Percentiles rank a stretch among this genome's conserved stretches.
Evolutionary conservation across 2,888 invertebrate species (phyloP).

Genomic region (Eupsilia transversa): DNA sequence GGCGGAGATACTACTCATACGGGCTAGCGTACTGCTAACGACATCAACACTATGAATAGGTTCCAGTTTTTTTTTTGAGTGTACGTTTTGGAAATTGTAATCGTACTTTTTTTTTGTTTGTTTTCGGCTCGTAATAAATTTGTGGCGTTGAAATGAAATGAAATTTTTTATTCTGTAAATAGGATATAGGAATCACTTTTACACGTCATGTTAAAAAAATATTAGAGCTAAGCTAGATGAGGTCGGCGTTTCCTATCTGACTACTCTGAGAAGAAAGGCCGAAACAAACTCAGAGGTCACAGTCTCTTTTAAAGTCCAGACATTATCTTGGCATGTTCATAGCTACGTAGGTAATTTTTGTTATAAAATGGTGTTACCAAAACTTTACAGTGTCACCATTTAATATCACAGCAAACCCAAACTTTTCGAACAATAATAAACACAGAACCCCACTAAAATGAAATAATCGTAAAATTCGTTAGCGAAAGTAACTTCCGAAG

Average conservation of each 20-base stretch:
- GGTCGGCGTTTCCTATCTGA: too few species aligned
- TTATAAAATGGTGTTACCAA: slow-evolving; percentile 11
- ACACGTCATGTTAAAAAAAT: too few species aligned
- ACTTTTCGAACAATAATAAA: slow-evolving; percentile 59
- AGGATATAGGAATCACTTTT: too few species aligned
- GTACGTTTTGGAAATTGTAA: neutral
- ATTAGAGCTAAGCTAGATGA: too few species aligned
- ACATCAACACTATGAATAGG: slow-evolving; percentile 15
- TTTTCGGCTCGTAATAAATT: neutral
- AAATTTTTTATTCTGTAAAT: too few species aligned
- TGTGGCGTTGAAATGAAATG: too few species aligned
- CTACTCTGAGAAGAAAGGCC: too few species aligned
- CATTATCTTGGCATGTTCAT: too few species aligned
- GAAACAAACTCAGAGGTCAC: too few species aligned
- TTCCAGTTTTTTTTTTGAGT: neutral
- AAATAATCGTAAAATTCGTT: slow-evolving; percentile 67
- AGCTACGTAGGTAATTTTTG: slow-evolving; percentile 5
- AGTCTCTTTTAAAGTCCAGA: too few species aligned
- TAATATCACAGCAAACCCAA: slow-evolving; percentile 50
- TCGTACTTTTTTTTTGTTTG: neutral
- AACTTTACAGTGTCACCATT: slow-evolving; percentile 34
- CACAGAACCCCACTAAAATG: slow-evolving; percentile 59
- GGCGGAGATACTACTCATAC: slow-evolving; percentile 29
- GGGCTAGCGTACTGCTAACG: slow-evolving; percentile 30
- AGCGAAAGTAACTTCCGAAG: slow-evolving; percentile 65